These are phyloP conservation scores for Amblyornis subalaris DNA, from an alignment of 2,113 vertebrate genomes.

Conservation along the genomic window DNA sequence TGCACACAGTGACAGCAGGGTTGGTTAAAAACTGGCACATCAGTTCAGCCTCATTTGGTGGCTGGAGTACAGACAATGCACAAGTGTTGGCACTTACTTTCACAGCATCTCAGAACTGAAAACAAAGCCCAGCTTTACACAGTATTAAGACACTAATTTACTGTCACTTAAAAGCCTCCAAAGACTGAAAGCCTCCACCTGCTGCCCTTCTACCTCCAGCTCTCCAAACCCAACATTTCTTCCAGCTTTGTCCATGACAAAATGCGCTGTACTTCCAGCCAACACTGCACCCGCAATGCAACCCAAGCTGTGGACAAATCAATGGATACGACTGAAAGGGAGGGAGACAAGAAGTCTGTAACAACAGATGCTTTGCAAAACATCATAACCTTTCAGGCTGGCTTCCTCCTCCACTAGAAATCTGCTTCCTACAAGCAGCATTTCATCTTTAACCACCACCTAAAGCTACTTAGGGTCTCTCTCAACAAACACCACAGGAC, in stretches of 20 bases:
- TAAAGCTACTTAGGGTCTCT: not conserved
- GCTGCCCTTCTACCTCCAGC: not conserved
- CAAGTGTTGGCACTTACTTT: not conserved
- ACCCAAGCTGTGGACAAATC: not conserved
- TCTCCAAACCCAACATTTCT: not conserved
- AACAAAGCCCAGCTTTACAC: not conserved
- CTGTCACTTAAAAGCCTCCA: not conserved
- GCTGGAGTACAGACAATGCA: not conserved
- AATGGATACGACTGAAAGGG: not conserved
- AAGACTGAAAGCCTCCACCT: not conserved
- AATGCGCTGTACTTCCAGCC: not conserved
- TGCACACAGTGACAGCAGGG: not conserved
- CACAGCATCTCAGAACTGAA: not conserved
- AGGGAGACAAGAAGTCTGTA: not conserved
- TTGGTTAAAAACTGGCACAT: not conserved
- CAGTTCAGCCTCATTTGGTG: not conserved
- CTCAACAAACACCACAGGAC: slow-evolving; percentile 61
- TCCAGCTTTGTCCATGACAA: not conserved
- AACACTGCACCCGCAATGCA: accelerated
- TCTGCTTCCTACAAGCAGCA: not conserved
- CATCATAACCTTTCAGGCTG: not conserved
- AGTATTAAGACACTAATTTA: not conserved
- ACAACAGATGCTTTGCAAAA: not conserved
- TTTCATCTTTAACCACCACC: not conserved
- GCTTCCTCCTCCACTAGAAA: not conserved